Conservation (phyloP, 2,888 invertebrate genomes). For the Asteroscopus sphinx region DNA sequence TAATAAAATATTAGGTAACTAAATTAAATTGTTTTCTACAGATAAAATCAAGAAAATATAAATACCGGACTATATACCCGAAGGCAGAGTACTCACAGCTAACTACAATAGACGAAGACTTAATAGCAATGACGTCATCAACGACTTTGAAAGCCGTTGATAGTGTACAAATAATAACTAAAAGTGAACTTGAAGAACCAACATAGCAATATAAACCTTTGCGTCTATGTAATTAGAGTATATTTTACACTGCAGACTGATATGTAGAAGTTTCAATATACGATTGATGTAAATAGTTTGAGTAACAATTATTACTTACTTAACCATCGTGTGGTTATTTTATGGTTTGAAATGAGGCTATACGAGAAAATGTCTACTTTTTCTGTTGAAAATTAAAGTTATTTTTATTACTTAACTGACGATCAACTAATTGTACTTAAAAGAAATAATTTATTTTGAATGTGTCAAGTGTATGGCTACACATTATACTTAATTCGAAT, state of each 20-base stretch:
- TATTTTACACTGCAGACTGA: constrained; percentile 87
- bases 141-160: constrained; percentile 74
- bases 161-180: constrained; percentile 62
- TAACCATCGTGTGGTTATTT: constrained; percentile 46
- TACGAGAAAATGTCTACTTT: constrained; percentile 11
- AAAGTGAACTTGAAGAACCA: constrained; percentile 79
- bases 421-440: constrained; percentile 45
- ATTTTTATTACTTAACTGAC: constrained; percentile 34
- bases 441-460: constrained; percentile 35
- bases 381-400: constrained; percentile 29
- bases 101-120: constrained; percentile 82
- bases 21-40: constrained; percentile 58
- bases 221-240: constrained; percentile 76
- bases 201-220: constrained; percentile 79
- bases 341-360: constrained; percentile 37
- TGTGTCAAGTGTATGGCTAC: constrained; percentile 1
- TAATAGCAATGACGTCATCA: constrained; percentile 74
- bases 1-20: background rate
- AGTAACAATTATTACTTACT: constrained; percentile 49
- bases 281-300: constrained; percentile 70
- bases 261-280: constrained; percentile 81
- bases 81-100: constrained; percentile 83
- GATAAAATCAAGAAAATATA: constrained; percentile 76
- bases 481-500: background rate
- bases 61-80: constrained; percentile 73